Base-by-base conservation (phyloP, 2,888 invertebrate genomes). In the Drosophila sordidula region DNA sequence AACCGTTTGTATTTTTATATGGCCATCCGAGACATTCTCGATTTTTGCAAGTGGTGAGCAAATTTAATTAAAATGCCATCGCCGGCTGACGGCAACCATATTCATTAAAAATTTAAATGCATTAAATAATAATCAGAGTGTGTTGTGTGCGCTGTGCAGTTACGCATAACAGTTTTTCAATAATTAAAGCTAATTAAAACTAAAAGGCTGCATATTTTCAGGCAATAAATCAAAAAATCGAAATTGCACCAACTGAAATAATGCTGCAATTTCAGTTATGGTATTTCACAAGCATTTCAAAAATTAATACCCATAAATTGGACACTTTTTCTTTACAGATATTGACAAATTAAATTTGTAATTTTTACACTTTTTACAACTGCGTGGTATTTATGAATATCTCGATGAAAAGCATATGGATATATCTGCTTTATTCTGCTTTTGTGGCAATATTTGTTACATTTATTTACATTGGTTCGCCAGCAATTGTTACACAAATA, bases 31-130 rank as follows among this genome's bases (percentile, higher is more conserved):
- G 32, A 16, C 9, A 59, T 47, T 29, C 51, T 57, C 46, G 47
- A 52, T 69, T 66, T 61, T 61, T 57, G 49, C 68, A 44, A 56
- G 44, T 61, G 50, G 41, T 46, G 41, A 52, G 50, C 47, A 46
- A 75, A 78, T 78, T 75, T 59, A 84, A 85, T 87, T 84, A 72
- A 68, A 66, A 54, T 44, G 41, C n/a, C 61, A 39, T 32, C 45
- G n/a, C 9, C 8, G 26, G 36, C 58, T 45, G 63, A 49, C 41
- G 29, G n/a, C 14, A 18, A 36, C 12, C 39, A 26, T 47, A 62
- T 76, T 54, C 44, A 56, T 49, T 66, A 59, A 67, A 66, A 63
- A 16, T 26, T 34, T 36, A 81, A 81, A 70, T 61, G 66, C 70
- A 73, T 78, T 78, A 64, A 65, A 65, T 62, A 73, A 73, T 54